These are phyloP conservation scores for Coccyzus lansbergi DNA, from an alignment of 2,797 vertebrate genomes.

Conservation along the genomic window DNA sequence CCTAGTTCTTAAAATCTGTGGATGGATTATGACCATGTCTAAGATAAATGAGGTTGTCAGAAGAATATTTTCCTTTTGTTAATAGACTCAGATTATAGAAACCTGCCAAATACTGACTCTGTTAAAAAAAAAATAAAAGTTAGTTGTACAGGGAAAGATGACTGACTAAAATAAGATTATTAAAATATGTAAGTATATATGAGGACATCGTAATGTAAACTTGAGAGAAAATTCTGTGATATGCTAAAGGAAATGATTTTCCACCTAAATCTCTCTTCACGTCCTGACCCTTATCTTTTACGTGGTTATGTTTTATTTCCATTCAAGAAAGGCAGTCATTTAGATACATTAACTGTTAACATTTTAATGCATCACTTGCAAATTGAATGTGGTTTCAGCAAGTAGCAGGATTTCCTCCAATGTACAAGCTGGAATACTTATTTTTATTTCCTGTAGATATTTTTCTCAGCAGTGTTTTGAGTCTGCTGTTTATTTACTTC, in stretches of 20 bases:
- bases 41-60: not conserved
- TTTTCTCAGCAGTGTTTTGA: not conserved
- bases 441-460: not conserved
- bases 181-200: no score
- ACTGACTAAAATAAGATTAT: no score
- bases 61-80: not conserved
- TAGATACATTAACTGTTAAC: not conserved
- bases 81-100: not conserved
- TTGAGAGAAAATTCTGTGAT: not conserved
- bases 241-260: not conserved
- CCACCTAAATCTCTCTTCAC: not conserved
- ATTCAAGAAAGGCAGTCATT: not conserved
- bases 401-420: not conserved
- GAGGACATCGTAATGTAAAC: not conserved
- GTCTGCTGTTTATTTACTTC: constrained; percentile 16
- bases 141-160: not conserved
- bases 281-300: not conserved
- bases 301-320: not conserved
- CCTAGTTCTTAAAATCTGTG: not conserved
- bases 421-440: not conserved
- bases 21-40: not conserved
- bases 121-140: not conserved
- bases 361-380: not conserved
- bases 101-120: not conserved
- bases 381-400: constrained; percentile 1